Base-by-base conservation (phyloP, 2,797 vertebrate genomes). In the Falco peregrinus region DNA sequence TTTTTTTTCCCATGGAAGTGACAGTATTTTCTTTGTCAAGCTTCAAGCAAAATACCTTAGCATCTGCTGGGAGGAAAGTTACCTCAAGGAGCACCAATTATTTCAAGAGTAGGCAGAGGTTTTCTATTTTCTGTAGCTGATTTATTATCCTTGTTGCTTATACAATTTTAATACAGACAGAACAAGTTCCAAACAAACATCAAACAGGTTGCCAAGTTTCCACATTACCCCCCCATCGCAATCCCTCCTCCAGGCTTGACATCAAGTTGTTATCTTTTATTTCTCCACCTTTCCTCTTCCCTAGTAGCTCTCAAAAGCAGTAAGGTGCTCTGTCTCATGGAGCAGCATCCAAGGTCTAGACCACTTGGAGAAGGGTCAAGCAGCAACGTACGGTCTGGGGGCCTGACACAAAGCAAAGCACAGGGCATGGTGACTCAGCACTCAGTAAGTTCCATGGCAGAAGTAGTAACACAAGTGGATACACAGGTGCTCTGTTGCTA, bases 51-150 rank as follows among this genome's bases (percentile, higher is more conserved):
- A 91, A 84, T 85, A 82, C 35, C 29, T 83, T 65, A 61, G 25
- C 45, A 93, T 78, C 26, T 91, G 29, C 41, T 61, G 11, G 4
- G 68, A 87, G 45, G 85, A 89, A 91, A 56, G 29, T 71, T 70
- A 90, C 69, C 77, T 85, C 48, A 86, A 75, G 57, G 41, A 90
- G 17, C 31, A 64, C 12, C 53, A 89, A 74, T 88, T 93, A n/a
- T 85, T 91, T 90, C 56, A 80, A 83, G 45, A 85, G 16, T 51
- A 89, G 57, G 87, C 39, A 57, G 3, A 87, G 77, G 18, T 80
- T 90, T 95, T 94, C 53, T 71, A 7, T 91, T 87, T 89, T 86
- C 82, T 68, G 22, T 47, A 81, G 51, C 31, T 75, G 77, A 88
- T 94, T 81, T 94, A 63, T 77, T 87, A 39, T 59, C 33, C 22